These are phyloP conservation scores for Pteronura brasiliensis DNA, from an alignment of 2,113 vertebrate genomes.

Conservation along the genomic window DNA sequence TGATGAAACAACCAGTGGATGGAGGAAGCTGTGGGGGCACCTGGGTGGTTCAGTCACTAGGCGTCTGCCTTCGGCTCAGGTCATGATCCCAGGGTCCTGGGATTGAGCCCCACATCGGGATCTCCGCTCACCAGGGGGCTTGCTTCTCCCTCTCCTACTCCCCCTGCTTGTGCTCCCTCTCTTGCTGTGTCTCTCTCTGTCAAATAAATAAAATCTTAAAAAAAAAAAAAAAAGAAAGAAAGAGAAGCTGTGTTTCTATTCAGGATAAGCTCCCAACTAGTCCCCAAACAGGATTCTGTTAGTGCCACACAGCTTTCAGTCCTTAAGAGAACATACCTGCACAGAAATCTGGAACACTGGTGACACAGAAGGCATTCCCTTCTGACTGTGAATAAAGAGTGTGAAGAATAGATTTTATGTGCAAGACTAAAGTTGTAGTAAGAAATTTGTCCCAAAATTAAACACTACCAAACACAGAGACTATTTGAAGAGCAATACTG, in stretches of 20 bases:
- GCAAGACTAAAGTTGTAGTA: background rate
- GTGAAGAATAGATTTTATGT: background rate
- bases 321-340: background rate
- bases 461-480: background rate
- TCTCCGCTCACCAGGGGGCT: too few relatives aligned
- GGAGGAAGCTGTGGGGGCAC: too few relatives aligned
- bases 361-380: background rate
- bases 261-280: background rate
- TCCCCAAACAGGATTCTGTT: background rate
- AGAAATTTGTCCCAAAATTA: background rate
- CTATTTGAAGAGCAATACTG: background rate
- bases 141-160: too few relatives aligned
- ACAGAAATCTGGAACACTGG: background rate
- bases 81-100: too few relatives aligned
- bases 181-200: too few relatives aligned
- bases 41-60: too few relatives aligned
- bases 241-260: background rate
- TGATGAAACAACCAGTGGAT: too few relatives aligned
- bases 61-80: too few relatives aligned
- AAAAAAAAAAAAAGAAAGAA: too few relatives aligned
- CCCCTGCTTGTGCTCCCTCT: too few relatives aligned
- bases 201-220: too few relatives aligned
- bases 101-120: too few relatives aligned
- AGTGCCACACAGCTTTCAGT: background rate
- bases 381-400: background rate